Percentiles rank a stretch among this genome's conserved stretches.
Conservation (phyloP, 2,888 invertebrate genomes). For the Pristionchus mayeri region DNA sequence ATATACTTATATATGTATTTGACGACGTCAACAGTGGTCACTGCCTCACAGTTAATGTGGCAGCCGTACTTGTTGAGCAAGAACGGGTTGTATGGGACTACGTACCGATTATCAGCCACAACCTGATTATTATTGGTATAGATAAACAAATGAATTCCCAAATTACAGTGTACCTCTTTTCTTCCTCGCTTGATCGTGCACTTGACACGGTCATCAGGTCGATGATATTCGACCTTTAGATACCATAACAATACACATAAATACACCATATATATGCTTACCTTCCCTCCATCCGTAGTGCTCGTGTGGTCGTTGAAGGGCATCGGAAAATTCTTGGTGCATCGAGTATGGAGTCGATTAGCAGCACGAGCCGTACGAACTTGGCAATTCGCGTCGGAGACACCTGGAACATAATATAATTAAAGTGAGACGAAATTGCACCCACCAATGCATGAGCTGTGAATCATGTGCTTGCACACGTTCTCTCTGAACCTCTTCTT, state of each 20-base stretch:
- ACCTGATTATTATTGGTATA: background rate
- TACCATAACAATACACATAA: background rate
- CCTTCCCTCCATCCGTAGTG: background rate
- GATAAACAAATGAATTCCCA: background rate
- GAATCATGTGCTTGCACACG: background rate
- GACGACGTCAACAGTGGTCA: background rate
- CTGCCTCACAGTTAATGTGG: constrained; percentile 29
- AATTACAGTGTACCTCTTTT: background rate
- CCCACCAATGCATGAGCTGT: background rate
- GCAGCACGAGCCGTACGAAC: background rate
- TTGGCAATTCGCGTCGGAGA: too few relatives aligned
- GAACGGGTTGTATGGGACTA: constrained; percentile 18
- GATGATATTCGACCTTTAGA: background rate
- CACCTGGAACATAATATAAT: background rate
- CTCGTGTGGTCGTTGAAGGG: background rate
- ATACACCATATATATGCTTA: background rate
- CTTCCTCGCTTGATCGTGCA: background rate
- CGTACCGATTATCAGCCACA: background rate
- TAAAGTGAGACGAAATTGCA: background rate
- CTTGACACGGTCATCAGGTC: background rate
- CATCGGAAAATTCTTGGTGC: background rate
- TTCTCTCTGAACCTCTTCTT: background rate
- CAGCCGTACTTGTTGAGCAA: constrained; percentile 9
- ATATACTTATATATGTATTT: constrained; percentile 45
- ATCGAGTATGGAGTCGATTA: background rate